phyloP scores from a whole-genome alignment of 2,797 vertebrate genomes.

The Gadopsis bispinosus region DNA sequence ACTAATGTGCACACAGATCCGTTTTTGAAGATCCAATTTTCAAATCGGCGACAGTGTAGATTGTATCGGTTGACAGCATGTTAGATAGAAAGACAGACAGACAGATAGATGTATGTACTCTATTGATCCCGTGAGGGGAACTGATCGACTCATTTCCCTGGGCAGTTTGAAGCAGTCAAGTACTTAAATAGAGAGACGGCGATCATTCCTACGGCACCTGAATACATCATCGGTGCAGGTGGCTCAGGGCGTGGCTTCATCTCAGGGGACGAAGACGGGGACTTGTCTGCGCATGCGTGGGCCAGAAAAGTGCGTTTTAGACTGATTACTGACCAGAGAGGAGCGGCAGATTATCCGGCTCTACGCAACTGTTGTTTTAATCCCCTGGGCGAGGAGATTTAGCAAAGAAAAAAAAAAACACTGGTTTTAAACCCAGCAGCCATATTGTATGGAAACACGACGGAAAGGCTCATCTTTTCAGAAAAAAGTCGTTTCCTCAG shows the following conservation, averaged over 20 bases:
- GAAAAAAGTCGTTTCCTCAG: slow-evolving; percentile 57
- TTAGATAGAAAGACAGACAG: too few species aligned
- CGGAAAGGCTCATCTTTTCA: slow-evolving; percentile 63
- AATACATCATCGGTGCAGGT: slow-evolving; percentile 75
- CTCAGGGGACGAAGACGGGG: slow-evolving; percentile 9
- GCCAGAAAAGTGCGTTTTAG: slow-evolving; percentile 79
- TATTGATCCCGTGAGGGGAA: too few species aligned
- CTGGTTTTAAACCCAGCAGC: slow-evolving; percentile 82
- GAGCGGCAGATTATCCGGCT: slow-evolving; percentile 83
- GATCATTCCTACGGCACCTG: slow-evolving; percentile 47
- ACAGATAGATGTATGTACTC: too few species aligned
- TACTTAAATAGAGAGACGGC: fast-evolving
- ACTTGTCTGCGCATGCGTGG: slow-evolving; percentile 77
- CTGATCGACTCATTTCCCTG: too few species aligned
- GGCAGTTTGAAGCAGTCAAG: too few species aligned
- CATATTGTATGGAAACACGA: slow-evolving; percentile 86
- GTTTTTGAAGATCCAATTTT: background rate
- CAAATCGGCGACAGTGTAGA: background rate
- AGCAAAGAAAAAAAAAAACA: slow-evolving; percentile 76
- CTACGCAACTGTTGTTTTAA: slow-evolving; percentile 88
- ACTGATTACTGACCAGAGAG: slow-evolving; percentile 76
- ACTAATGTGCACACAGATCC: background rate
- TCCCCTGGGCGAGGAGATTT: slow-evolving; percentile 85
- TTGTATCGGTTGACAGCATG: background rate
- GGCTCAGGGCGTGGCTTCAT: slow-evolving; percentile 79